phyloP scores from a whole-genome alignment of 2,797 vertebrate genomes.

The Cichlasoma orientale region DNA sequence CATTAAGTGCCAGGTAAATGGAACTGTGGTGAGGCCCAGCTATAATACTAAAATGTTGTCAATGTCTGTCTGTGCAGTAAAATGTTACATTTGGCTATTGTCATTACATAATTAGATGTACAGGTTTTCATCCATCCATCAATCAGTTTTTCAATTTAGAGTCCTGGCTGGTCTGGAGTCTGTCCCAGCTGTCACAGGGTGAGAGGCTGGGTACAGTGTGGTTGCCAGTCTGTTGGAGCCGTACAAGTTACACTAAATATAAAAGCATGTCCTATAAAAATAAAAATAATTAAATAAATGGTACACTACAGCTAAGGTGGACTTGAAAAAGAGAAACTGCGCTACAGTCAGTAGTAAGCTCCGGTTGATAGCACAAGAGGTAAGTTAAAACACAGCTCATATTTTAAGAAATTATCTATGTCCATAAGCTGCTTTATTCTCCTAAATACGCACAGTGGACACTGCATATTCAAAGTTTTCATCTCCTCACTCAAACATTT shows the following conservation, averaged over 20 bases:
- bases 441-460: not conserved
- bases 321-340: no score
- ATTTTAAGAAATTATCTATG: not conserved
- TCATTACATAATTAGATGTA: not conserved
- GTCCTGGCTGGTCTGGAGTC: not conserved
- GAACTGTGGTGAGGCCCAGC: conserved; percentile 77
- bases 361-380: not conserved
- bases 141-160: not conserved
- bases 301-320: not conserved
- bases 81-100: not conserved
- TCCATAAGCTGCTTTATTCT: not conserved
- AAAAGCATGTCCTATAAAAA: not conserved
- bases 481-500: not conserved
- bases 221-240: not conserved
- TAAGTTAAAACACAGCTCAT: not conserved
- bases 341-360: not conserved
- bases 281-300: not conserved
- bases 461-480: not conserved
- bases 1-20: conserved; percentile 96
- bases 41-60: conserved; percentile 65
- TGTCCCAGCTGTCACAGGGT: not conserved
- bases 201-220: not conserved
- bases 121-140: not conserved
- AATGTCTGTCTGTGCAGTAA: conserved; percentile 38
- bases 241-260: not conserved